Percentiles rank a stretch among this genome's conserved stretches.
These are phyloP conservation scores for Cabera pusaria DNA, from an alignment of 2,888 invertebrate genomes.

Conservation along the genomic window DNA sequence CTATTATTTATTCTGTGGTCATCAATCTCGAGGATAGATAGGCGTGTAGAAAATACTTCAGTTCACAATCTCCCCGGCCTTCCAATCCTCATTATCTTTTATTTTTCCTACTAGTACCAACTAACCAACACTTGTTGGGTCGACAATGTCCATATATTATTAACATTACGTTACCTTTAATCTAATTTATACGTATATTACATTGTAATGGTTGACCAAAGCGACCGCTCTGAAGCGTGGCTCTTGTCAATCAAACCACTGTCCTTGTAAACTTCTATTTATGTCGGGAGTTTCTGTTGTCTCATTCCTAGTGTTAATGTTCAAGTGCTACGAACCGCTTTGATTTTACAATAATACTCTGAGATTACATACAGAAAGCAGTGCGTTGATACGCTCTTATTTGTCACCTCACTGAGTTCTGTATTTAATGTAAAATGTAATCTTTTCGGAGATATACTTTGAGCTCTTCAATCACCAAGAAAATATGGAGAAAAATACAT, in stretches of 20 bases:
- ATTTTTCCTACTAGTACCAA: slow-evolving; percentile 23
- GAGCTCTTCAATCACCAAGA: slow-evolving; percentile 23
- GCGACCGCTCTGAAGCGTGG: slow-evolving; percentile 22
- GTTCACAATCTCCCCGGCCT: slow-evolving; percentile 30
- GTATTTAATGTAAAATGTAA: too few species aligned
- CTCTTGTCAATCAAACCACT: slow-evolving; percentile 47
- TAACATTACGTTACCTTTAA: slow-evolving; percentile 11
- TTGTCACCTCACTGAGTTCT: too few species aligned
- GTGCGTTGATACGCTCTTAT: too few species aligned
- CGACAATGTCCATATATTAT: slow-evolving; percentile 44
- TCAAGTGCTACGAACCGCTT: slow-evolving; percentile 5
- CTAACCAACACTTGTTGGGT: slow-evolving; percentile 58
- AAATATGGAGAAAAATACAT: too few species aligned
- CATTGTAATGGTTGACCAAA: slow-evolving; percentile 60
- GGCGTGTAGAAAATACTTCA: too few species aligned
- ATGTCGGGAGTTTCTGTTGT: slow-evolving; percentile 27
- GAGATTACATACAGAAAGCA: too few species aligned
- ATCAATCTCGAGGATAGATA: too few species aligned
- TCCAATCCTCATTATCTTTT: slow-evolving; percentile 37
- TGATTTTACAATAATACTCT: too few species aligned
- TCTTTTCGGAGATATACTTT: slow-evolving; percentile 31
- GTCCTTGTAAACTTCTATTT: slow-evolving; percentile 27
- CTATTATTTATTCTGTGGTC: too few species aligned
- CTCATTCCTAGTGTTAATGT: slow-evolving; percentile 28
- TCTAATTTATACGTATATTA: slow-evolving; percentile 12